Evolutionary conservation across 1,140 invertebrate species (phyloP).

Genomic region (Spodoptera frugiperda): DNA sequence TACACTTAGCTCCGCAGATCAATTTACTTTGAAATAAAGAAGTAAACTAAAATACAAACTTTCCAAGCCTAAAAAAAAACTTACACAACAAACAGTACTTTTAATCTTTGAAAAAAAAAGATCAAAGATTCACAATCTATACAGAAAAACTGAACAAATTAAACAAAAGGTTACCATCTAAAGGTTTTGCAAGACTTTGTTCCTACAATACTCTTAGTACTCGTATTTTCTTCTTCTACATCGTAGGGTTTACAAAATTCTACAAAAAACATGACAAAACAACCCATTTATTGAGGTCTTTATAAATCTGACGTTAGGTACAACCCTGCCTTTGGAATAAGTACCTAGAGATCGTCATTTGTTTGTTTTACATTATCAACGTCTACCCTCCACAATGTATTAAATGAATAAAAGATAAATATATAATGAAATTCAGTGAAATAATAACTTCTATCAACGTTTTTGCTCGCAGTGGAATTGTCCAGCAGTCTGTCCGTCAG

Average conservation of each 20-base stretch:
- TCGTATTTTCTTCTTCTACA: too few species aligned
- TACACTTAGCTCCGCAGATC: too few species aligned
- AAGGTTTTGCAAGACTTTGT: background rate
- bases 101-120: background rate
- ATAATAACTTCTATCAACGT: too few species aligned
- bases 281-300: too few species aligned
- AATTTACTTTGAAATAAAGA: too few species aligned
- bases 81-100: background rate
- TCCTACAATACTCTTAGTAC: too few species aligned
- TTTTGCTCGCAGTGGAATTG: too few species aligned
- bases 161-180: background rate
- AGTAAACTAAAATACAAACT: too few species aligned
- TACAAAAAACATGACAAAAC: too few species aligned
- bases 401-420: conserved; percentile 21
- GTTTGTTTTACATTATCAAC: conserved; percentile 42
- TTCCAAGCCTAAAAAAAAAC: background rate
- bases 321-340: background rate
- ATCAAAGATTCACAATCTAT: background rate
- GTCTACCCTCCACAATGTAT: background rate
- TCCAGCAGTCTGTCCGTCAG: too few species aligned
- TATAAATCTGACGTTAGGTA: too few species aligned
- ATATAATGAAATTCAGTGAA: background rate
- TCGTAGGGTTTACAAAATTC: background rate
- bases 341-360: background rate
- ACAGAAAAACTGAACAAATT: background rate